Evolutionary conservation across 2,888 invertebrate species (phyloP).

Genomic region (Chrysolina americana): DNA sequence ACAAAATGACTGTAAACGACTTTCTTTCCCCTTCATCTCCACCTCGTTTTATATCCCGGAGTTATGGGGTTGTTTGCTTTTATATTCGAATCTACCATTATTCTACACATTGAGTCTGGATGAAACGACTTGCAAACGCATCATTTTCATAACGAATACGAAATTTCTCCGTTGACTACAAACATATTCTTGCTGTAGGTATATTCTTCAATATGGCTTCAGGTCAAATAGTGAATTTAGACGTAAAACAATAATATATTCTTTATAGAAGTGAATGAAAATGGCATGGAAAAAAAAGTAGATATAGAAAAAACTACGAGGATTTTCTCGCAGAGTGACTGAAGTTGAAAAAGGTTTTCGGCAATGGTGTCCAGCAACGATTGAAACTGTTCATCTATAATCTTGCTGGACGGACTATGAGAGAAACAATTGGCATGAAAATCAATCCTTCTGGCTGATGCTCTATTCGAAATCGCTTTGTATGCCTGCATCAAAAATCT

Average conservation of each 20-base stretch:
- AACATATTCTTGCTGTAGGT: neutral
- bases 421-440: no score
- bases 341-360: no score
- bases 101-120: conserved; percentile 16
- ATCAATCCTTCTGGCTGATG: no score
- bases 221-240: neutral
- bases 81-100: conserved; percentile 27
- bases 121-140: conserved; percentile 22
- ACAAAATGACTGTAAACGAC: conserved; percentile 19
- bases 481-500: no score
- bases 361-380: no score
- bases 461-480: no score
- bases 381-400: no score
- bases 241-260: neutral
- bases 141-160: conserved; percentile 21
- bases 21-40: conserved; percentile 15
- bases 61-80: conserved; percentile 34
- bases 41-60: conserved; percentile 13
- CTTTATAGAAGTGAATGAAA: no score
- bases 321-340: no score
- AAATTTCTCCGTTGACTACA: neutral
- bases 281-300: no score
- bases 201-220: neutral
- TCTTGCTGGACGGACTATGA: no score
- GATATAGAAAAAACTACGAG: no score